Base-by-base conservation (phyloP, 2,113 vertebrate species). In the Donacobius atricapilla region DNA sequence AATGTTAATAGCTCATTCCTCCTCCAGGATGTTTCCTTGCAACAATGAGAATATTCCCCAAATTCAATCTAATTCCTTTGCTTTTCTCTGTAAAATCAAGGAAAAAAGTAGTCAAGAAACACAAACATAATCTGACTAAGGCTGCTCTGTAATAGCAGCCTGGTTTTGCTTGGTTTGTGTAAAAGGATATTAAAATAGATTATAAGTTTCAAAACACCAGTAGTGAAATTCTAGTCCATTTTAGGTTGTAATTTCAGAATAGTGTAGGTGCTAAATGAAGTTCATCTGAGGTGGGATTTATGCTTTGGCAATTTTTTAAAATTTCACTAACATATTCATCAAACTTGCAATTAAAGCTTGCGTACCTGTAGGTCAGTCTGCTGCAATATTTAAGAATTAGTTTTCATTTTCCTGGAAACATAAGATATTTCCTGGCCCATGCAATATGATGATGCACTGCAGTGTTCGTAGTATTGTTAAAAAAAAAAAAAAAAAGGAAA, bases 1-100 rank as follows among this genome's bases (percentile, higher is more conserved):
- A 97, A 98, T 98, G 95, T 97, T 97, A 98, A 98, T 98, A 97
- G 97, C 97, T 70, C 40, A 22, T 91, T 92, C 23, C 17, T 98
- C 97, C 97, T 98, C 94, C 54, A 97, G 97, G 93, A 98, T 97
- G 71, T 96, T 96, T 97, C 94, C 93, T 93, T 0, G 11, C 27
- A 92, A 97, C 96, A 96, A 73, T 81, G 89, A 92, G 66, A 91
- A 79, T 28, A 44, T 80, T 97, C 96, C 96, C 69, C 85, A 66
- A 83, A 97, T 98, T 87, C 86, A 94, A 96, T 97, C 94, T 92
- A 51, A 95, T 96, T 97, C 82, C 93, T 98, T 98, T 96, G 96
- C 96, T 94, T 88, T 57, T 90, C 93, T 86, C 84, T 95, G 77
- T 71, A 83, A 96, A 95, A 97, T 64, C 40, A 79, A 70, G 37